Conservation (phyloP, 2,888 invertebrate genomes). For the Temnothorax ravouxi region DNA sequence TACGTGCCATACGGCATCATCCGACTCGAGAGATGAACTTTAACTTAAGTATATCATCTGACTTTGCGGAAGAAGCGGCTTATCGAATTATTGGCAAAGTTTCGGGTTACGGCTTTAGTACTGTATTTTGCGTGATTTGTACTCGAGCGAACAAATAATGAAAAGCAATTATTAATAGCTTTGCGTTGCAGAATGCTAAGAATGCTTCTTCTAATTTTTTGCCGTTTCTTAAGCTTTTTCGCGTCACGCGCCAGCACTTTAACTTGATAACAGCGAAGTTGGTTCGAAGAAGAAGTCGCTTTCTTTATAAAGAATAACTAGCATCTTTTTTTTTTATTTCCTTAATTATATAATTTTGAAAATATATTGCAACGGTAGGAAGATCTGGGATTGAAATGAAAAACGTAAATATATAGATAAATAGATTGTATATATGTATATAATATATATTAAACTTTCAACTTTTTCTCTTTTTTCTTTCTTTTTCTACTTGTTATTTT, state of each 20-base stretch:
- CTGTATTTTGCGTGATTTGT: background rate
- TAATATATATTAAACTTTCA: background rate
- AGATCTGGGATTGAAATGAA: background rate
- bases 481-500: background rate
- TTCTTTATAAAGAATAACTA: constrained; percentile 15
- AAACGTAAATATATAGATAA: background rate
- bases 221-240: background rate
- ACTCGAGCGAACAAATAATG: constrained; percentile 13
- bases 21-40: constrained; percentile 24
- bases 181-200: constrained; percentile 3
- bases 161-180: constrained; percentile 28
- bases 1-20: constrained; percentile 10
- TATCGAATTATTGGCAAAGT: constrained; percentile 43
- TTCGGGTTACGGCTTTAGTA: background rate
- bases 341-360: background rate
- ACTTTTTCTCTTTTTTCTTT: background rate
- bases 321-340: background rate
- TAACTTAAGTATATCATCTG: constrained; percentile 25
- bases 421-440: background rate
- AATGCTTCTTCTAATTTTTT: constrained; percentile 20
- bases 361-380: background rate
- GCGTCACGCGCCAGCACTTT: background rate
- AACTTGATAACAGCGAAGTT: constrained; percentile 18
- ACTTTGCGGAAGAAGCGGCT: constrained; percentile 29
- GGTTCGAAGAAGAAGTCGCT: constrained; percentile 1